Conservation (phyloP, 2,113 vertebrate species). For the Mohoua ochrocephala region DNA sequence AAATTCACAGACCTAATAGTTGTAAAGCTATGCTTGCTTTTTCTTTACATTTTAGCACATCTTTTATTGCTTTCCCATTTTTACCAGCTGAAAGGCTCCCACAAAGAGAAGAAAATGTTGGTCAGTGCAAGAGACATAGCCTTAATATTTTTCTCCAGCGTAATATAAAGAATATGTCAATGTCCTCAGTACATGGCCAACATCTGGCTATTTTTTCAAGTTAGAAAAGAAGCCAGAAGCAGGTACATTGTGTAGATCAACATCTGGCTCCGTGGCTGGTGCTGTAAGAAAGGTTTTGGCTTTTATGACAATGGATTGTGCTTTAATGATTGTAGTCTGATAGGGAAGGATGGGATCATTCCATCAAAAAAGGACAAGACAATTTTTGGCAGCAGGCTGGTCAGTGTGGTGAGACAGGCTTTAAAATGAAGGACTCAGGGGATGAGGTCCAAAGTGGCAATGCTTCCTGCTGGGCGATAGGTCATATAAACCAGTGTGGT, state of each 20-base stretch:
- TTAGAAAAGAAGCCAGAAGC: background rate
- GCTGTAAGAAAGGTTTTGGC: background rate
- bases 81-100: background rate
- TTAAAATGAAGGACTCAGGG: background rate
- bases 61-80: background rate
- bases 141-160: background rate
- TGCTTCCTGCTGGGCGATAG: too few species aligned
- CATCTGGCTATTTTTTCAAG: background rate
- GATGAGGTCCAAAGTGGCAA: background rate
- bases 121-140: background rate
- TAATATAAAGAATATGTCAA: background rate
- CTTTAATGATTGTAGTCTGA: background rate
- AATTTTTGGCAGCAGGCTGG: background rate
- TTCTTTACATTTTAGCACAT: background rate
- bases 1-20: background rate
- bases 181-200: background rate
- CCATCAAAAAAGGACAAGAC: background rate
- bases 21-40: background rate
- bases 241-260: background rate
- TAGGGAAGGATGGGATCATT: background rate
- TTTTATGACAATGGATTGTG: background rate
- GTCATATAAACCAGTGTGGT: rapidly evolving
- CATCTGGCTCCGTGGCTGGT: background rate
- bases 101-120: background rate
- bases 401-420: background rate